Base-by-base conservation (phyloP, 2,888 invertebrate genomes). In the Petrolisthes manimaculis region DNA sequence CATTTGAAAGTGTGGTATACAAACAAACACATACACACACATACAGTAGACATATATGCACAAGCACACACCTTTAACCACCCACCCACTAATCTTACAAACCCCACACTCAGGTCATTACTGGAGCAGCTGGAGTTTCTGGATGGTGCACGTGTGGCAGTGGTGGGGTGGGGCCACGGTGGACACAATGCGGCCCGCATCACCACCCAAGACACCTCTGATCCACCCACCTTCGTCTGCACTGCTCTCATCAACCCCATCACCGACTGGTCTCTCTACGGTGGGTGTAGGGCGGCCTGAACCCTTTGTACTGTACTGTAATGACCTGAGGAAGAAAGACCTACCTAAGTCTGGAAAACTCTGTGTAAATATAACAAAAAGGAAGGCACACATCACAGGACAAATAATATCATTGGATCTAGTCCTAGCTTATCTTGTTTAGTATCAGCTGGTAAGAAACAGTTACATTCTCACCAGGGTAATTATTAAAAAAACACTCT, bases 241-340 rank as follows among this genome's bases (percentile, higher is more conserved):
- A 82, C 81, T 51, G 86, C 89, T 8, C 84, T 88, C 24, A 83
- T 91, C 79, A 89, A 83, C 71, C 91, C 91, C 14, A 88, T 91
- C 55, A 86, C 91, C 8, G 91, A 91, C 79, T 91, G 91, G 91
- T 81, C 83, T 9, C 83, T 88, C n/a, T 91, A 91, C 78, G 75
- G 90, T 91, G 37, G 75, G 88, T 55, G 67, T 56, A 2, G 53
- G 78, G 24, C 14, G 53, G 53, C 61, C 61, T 18, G 18, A 12
- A 18, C 1, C 61, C 61, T 61, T 61, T 61, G 61, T 61, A 61
- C 8, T 61, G 61, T 61, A 9, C 9, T 3, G 61, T 9, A 18
- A 12, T 61, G 18, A 12, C 3, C 61, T 61, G 1, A 12, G 3
- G 12, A 61, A 18, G 61, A 9, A 61, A 61, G 61, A 18, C 37